Conservation (phyloP, 2,888 invertebrate genomes). For the Plebejus melissa region DNA sequence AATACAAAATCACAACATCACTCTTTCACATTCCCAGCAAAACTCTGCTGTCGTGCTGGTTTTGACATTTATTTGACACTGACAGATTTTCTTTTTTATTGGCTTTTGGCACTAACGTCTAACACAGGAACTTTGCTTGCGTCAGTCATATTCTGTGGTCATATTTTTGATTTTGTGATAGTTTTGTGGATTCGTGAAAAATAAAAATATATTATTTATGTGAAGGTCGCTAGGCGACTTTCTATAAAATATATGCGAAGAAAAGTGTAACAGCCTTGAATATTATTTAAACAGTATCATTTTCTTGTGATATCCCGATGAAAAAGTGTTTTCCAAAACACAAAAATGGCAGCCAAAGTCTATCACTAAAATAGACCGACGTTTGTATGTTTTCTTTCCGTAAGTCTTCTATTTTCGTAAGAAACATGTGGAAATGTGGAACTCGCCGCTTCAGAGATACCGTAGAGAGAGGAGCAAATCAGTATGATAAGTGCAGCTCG, state of each 20-base stretch:
- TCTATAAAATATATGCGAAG: neutral
- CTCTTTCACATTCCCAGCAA: no score
- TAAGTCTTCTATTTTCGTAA: slow-evolving; percentile 4
- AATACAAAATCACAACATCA: no score
- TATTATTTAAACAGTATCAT: neutral
- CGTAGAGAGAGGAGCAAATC: slow-evolving; percentile 68
- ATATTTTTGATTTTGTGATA: neutral
- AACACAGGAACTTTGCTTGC: no score
- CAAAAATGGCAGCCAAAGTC: slow-evolving; percentile 12
- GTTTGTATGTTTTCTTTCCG: slow-evolving; percentile 12
- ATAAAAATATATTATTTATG: neutral
- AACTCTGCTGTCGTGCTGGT: no score
- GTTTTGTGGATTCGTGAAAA: neutral
- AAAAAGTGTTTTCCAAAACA: slow-evolving; percentile 1
- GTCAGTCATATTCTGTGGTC: no score
- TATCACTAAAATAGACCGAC: slow-evolving; percentile 6
- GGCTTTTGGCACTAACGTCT: no score
- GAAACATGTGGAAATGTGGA: slow-evolving; percentile 77
- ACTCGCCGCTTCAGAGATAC: slow-evolving; percentile 71
- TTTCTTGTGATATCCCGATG: neutral
- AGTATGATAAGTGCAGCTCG: slow-evolving; percentile 69
- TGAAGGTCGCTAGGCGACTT: slow-evolving; percentile 10
- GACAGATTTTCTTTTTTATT: no score
- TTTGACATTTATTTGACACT: no score
- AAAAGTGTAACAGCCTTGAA: neutral